Base-by-base conservation (phyloP, 2,888 invertebrate genomes). In the Cryptophagus acutangulus region DNA sequence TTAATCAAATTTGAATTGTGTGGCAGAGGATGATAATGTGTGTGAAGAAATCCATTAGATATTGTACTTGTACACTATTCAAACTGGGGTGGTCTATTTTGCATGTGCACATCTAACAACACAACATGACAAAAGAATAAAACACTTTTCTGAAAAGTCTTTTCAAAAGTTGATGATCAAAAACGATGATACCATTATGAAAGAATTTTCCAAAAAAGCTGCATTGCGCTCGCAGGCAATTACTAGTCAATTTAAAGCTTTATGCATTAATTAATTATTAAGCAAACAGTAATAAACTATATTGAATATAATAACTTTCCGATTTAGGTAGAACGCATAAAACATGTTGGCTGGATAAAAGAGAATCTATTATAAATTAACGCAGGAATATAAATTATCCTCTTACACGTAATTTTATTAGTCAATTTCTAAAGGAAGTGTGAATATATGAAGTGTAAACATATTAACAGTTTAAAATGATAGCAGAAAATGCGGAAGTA, bases 371-470 rank as follows among this genome's bases (percentile, higher is more conserved):
- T 20, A 20, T 6, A 20, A 9, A 20, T 9, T 20, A 20, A 20
- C 6, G 20, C 6, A 8, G 20, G 20, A 6, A 8, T 8, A 29
- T 29, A 29, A 29, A 29, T 29, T 8, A 29, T 29, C 8, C 6
- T n/a, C n/a, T 8, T 12, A 29, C 12, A 31, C 12, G 3, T 8
- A 5, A 31, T 31, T 31, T 31, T 31, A 31, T 13, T 3, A 31
- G 31, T 8, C 16, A 31, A 36, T 41, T 36, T 33, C 30, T 31
- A 18, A 41, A 26, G 35, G 20, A 25, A 25, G 30, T 18, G 41
- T 31, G 16, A 35, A 41, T 24, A 31, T 30, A 36, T 36, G 31
- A 41, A 41, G 36, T 41, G 41, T 41, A 41, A 41, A 41, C 41
- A 41, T 17, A 36, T 41, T 41, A 41, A 36, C 31, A 18, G 35